Conservation (phyloP, 1,140 invertebrate genomes). For the Oryctes rhinoceros region DNA sequence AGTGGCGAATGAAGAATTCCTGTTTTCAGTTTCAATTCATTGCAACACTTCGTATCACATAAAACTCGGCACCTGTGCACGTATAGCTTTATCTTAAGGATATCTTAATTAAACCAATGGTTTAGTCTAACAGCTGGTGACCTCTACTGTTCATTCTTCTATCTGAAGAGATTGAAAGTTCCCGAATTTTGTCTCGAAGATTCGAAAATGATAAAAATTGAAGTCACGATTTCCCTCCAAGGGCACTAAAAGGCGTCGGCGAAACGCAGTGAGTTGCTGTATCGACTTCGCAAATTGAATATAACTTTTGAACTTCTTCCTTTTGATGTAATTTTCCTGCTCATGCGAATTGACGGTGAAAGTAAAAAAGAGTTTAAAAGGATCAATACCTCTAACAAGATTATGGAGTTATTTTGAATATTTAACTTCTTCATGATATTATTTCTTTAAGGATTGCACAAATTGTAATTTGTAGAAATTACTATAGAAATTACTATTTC, state of each 20-base stretch:
- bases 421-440: too few species aligned
- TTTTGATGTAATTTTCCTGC: background rate
- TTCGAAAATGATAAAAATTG: conserved; percentile 24
- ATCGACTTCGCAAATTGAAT: conserved; percentile 5
- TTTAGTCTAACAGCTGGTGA: background rate
- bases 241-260: background rate
- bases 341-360: background rate
- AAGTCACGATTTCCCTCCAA: conserved; percentile 19
- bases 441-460: too few species aligned
- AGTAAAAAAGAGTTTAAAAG: too few species aligned
- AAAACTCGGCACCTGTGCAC: background rate
- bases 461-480: too few species aligned
- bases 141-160: background rate
- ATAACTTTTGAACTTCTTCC: background rate
- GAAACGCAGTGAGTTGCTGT: background rate
- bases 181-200: background rate
- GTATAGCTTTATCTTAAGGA: background rate
- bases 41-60: too few species aligned
- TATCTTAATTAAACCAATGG: too few species aligned
- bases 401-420: too few species aligned
- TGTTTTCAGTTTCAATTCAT: too few species aligned
- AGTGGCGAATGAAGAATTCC: too few species aligned
- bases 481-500: too few species aligned
- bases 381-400: too few species aligned
- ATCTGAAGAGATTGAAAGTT: background rate